These are phyloP conservation scores for Batillaria attramentaria DNA, from an alignment of 1,140 invertebrate species.

Conservation along the genomic window DNA sequence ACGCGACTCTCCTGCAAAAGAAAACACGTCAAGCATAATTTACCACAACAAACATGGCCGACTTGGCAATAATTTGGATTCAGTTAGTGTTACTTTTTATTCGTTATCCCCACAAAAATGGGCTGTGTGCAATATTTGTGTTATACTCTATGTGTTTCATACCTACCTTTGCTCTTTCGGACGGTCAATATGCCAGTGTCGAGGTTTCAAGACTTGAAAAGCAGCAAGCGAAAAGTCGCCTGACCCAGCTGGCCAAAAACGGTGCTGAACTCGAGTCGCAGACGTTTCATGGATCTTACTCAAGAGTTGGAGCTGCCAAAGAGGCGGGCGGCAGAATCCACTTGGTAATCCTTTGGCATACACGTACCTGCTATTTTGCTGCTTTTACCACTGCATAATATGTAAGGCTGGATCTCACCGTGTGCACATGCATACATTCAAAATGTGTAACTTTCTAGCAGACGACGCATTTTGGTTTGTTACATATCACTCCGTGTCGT, in stretches of 20 bases:
- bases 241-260: neutral
- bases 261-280: neutral
- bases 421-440: too few relatives aligned
- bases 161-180: conserved; percentile 30
- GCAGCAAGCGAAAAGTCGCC: conserved; percentile 17
- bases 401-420: too few relatives aligned
- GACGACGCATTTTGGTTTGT: too few relatives aligned
- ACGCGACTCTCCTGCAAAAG: neutral
- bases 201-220: conserved; percentile 27
- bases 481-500: too few relatives aligned
- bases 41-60: conserved; percentile 35
- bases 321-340: conserved; percentile 34
- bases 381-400: too few relatives aligned
- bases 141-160: conserved; percentile 17
- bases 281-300: conserved; percentile 25
- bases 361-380: too few relatives aligned
- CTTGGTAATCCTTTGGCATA: conserved; percentile 26
- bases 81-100: conserved; percentile 30
- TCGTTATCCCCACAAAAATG: conserved; percentile 30
- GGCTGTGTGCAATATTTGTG: conserved; percentile 32
- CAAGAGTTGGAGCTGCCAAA: conserved; percentile 27
- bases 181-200: conserved; percentile 25
- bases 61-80: conserved; percentile 27
- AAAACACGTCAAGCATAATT: too few relatives aligned
- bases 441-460: too few relatives aligned